These are phyloP conservation scores for Cylas formicarius DNA, from an alignment of 1,140 invertebrate species.

Conservation along the genomic window DNA sequence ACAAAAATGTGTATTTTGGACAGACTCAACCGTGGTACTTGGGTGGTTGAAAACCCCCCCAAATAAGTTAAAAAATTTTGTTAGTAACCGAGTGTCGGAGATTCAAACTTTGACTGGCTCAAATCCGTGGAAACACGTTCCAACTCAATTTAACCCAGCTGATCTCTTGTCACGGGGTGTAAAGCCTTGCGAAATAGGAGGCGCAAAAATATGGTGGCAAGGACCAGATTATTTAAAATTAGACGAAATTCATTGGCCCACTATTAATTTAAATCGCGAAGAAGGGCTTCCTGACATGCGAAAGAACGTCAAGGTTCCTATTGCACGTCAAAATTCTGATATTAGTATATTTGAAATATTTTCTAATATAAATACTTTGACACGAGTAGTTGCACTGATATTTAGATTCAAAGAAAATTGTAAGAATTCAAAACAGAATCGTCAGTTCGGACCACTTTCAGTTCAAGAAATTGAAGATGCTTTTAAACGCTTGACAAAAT, in stretches of 20 bases:
- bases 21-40: slow-evolving; percentile 19
- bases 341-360: too few relatives aligned
- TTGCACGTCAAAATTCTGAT: too few relatives aligned
- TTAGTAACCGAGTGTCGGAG: slow-evolving; percentile 10
- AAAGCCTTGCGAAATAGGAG: neutral
- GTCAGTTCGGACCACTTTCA: too few relatives aligned
- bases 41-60: slow-evolving; percentile 9
- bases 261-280: neutral
- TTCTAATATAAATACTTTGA: too few relatives aligned
- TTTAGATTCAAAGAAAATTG: too few relatives aligned
- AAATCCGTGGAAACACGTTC: neutral
- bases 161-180: slow-evolving; percentile 8
- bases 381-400: too few relatives aligned
- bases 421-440: too few relatives aligned
- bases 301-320: too few relatives aligned
- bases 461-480: too few relatives aligned
- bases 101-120: slow-evolving; percentile 5
- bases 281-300: neutral
- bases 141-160: slow-evolving; percentile 4
- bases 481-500: too few relatives aligned
- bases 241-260: neutral
- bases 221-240: slow-evolving; percentile 1
- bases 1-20: slow-evolving; percentile 5
- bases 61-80: slow-evolving; percentile 13
- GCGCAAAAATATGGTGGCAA: slow-evolving; percentile 3